Percentiles rank a stretch among this genome's conserved stretches.
Conservation (phyloP, 2,113 vertebrate species). For the Chaetops frenatus region DNA sequence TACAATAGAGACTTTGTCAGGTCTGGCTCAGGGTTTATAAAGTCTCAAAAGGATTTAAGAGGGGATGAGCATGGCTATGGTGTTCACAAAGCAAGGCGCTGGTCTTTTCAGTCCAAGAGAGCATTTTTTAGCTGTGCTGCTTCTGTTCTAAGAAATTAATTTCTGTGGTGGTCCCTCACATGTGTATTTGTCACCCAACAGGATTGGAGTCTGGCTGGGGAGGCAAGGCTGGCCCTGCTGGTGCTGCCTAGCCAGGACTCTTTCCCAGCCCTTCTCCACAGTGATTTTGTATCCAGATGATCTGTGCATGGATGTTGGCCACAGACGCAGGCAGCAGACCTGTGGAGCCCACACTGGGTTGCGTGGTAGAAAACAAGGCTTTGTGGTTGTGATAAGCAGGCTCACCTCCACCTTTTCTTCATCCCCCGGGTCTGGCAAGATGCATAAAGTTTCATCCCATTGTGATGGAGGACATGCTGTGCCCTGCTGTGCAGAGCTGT, state of each 20-base stretch:
- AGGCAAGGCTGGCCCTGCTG: neutral
- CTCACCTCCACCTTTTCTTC: neutral
- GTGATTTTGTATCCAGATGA: neutral
- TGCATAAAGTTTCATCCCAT: neutral
- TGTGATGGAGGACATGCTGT: neutral
- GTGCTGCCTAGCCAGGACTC: neutral
- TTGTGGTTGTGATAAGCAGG: neutral
- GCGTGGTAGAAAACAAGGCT: neutral
- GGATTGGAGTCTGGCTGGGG: rapidly evolving
- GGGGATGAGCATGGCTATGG: neutral
- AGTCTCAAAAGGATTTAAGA: neutral
- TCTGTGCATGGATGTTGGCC: neutral
- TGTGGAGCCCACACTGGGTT: rapidly evolving
- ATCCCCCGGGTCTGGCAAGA: neutral
- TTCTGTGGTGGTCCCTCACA: rapidly evolving
- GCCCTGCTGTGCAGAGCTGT: neutral
- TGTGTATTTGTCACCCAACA: neutral
- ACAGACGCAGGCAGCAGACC: neutral
- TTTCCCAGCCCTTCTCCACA: neutral
- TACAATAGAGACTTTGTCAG: neutral
- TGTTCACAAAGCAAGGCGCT: neutral
- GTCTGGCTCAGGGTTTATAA: neutral
- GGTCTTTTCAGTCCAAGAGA: neutral
- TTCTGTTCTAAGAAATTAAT: neutral
- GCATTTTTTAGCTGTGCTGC: neutral